Evolutionary conservation across 2,888 invertebrate species (phyloP), one percentile per base, ranked within the genome.

Genomic region (Standfussiana lucernea): DNA sequence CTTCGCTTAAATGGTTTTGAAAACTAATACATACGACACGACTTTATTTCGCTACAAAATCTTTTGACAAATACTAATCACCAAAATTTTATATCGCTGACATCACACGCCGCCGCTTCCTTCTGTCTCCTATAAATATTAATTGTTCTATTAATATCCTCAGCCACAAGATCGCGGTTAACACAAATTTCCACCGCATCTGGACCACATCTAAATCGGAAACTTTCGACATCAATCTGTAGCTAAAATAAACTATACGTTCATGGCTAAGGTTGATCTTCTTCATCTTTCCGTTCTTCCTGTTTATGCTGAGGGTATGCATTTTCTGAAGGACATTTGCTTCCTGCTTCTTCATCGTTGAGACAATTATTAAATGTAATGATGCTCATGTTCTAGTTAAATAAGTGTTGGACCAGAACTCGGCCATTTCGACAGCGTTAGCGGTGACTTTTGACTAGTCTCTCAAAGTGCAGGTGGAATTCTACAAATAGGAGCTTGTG

Each of bases 211-310:
- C 83, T 76, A 61, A 79, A 66, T 70, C 37, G 75, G 75, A 84
- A 76, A 67, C 66, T 75, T 72, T 81, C 72, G 35, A 67, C 80
- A 78, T 78, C 65, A 72, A 62, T 83, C 32, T 42, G 28, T 40
- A 13, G 40, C 40, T 79, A 79, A 72, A 72, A 69, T 82, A 59
- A 59, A 37, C 47, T 10, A 15, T 1, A 67, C 37, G n/a, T 67
- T 84, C 81, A 83, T 53, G 81, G 83, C 67, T 74, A 84, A 84
- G 84, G 83, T 80, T 70, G n/a, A 53, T n/a, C 11, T 21, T 37
- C 8, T 18, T 56, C 28, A 35, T 67, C 15, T 47, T 79, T 11
- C 15, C 13, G 32, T 47, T 35, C 37, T 47, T 70, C 47, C 40
- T 65, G 21, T 2, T 45, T 42, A 28, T 62, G 6, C 13, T 45